phyloP scores from a whole-genome alignment of 2,888 invertebrate species.

The Epinotia nisella region DNA sequence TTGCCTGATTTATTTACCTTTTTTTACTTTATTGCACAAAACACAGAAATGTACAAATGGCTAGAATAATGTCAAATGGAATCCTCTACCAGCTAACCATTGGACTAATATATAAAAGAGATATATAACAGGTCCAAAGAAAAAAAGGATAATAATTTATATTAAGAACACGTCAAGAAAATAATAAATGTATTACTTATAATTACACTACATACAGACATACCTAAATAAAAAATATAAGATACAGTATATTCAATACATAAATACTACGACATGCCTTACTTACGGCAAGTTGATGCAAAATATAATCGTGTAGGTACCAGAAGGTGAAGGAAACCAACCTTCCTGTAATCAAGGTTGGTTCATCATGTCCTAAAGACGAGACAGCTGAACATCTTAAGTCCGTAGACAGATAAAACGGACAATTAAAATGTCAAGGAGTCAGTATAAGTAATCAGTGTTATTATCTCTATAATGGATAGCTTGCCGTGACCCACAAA shows the following conservation, averaged over 20 bases:
- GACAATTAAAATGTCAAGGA: conserved; percentile 4
- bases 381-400: background rate
- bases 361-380: background rate
- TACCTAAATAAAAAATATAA: too few species aligned
- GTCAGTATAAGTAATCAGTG: background rate
- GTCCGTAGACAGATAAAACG: conserved; percentile 2
- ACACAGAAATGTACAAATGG: too few species aligned
- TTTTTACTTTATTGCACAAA: too few species aligned
- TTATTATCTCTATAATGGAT: conserved; percentile 30
- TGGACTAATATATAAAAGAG: too few species aligned
- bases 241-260: background rate
- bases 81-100: too few species aligned
- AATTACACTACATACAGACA: too few species aligned
- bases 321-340: background rate
- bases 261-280: background rate
- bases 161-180: too few species aligned
- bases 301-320: background rate
- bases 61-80: too few species aligned
- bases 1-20: too few species aligned
- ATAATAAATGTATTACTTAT: too few species aligned
- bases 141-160: too few species aligned
- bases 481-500: conserved; percentile 58
- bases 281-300: background rate
- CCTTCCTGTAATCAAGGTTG: background rate
- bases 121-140: too few species aligned